A percentile compares a stretch with the other conserved stretches of the same genome.
phyloP scores from a whole-genome alignment of 2,113 vertebrate genomes.

The Epinephelus moara region DNA sequence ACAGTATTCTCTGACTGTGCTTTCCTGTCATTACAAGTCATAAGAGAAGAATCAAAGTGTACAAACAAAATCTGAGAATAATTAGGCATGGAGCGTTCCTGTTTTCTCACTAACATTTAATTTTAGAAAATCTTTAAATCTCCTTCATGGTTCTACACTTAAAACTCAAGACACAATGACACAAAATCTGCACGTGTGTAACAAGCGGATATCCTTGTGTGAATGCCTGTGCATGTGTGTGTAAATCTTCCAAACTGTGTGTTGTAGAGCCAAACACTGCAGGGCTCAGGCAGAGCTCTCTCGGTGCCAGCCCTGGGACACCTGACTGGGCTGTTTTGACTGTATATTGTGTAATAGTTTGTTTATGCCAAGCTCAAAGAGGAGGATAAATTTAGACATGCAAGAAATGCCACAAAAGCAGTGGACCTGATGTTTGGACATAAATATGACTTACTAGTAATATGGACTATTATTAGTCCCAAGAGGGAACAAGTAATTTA shows the following conservation, averaged over 20 bases:
- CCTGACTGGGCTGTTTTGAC: constrained; percentile 31
- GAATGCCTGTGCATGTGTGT: neutral
- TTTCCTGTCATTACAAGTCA: constrained; percentile 10
- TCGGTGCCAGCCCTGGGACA: constrained; percentile 27
- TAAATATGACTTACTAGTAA: neutral
- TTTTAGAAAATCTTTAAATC: neutral
- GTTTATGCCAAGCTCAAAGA: constrained; percentile 40
- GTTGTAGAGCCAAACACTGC: constrained; percentile 37
- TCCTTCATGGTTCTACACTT: neutral
- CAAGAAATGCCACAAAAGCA: constrained; percentile 17
- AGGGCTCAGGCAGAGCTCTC: constrained; percentile 14
- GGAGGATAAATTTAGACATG: constrained; percentile 46
- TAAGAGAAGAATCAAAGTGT: neutral
- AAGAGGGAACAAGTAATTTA: neutral
- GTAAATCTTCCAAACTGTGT: constrained; percentile 11
- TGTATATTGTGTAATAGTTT: constrained; percentile 53
- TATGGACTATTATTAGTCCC: neutral
- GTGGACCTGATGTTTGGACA: constrained; percentile 14
- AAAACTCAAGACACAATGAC: neutral
- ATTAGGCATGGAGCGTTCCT: too few relatives aligned
- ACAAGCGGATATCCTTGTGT: neutral
- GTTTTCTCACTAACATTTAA: too few relatives aligned
- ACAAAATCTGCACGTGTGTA: constrained; percentile 4
- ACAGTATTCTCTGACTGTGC: constrained; percentile 15
- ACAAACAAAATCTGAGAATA: constrained; percentile 8